Percentiles rank a stretch among this genome's conserved stretches.
Evolutionary conservation across 2,113 vertebrate genomes (phyloP).

Genomic region (Hoplias malabaricus): DNA sequence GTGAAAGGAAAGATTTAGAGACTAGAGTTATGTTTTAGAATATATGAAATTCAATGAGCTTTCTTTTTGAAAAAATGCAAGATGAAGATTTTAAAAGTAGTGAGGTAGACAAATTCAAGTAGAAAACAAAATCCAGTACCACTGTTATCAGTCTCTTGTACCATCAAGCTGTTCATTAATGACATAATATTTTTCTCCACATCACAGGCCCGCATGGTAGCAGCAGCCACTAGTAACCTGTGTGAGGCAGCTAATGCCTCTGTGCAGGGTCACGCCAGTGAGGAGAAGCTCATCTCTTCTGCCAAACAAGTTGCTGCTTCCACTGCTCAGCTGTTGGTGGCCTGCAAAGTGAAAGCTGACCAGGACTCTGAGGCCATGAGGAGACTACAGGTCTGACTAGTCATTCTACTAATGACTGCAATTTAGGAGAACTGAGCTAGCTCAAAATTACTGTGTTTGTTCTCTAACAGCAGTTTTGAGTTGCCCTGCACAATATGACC

Average conservation of each 20-base stretch:
- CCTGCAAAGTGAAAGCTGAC: conserved; percentile 97
- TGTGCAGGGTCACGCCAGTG: conserved; percentile 95
- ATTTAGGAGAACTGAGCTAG: background rate
- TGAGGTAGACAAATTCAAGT: no score
- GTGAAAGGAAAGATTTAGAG: no score
- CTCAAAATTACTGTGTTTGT: no score
- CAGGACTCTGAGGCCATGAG: conserved; percentile 97
- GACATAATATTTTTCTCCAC: background rate
- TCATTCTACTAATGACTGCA: background rate
- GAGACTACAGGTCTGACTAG: conserved; percentile 84
- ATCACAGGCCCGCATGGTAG: conserved; percentile 91
- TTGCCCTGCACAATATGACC: conserved; percentile 13
- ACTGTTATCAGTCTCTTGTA: no score
- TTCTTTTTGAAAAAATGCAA: no score
- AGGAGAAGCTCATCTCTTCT: conserved; percentile 98
- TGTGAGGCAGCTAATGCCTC: conserved; percentile 97
- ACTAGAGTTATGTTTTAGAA: no score
- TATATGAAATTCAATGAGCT: no score
- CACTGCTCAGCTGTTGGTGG: conserved; percentile 94
- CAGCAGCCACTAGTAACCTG: conserved; percentile 93
- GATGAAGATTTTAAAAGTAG: no score
- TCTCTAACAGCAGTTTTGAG: no score
- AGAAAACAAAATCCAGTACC: no score
- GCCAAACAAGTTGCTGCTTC: conserved; percentile 98
- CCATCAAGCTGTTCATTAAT: no score